A percentile compares a stretch with the other conserved stretches of the same genome.
phyloP scores from a whole-genome alignment of 2,888 invertebrate species.

The Cotesia congregata region DNA sequence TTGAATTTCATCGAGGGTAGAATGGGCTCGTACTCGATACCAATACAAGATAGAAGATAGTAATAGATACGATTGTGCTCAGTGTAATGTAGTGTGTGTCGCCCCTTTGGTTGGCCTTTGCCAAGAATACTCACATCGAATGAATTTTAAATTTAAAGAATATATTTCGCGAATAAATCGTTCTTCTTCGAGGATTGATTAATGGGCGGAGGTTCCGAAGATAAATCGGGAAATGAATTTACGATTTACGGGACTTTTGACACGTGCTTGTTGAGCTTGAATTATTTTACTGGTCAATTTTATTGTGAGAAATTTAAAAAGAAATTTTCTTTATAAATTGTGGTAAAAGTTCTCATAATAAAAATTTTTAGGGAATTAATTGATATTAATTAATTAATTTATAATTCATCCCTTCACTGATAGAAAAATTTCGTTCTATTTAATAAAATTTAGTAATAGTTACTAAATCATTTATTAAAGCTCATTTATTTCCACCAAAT shows the following conservation, averaged over 20 bases:
- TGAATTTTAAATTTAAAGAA: not conserved
- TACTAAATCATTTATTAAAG: too few species aligned
- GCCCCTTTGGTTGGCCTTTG: not conserved
- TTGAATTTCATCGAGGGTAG: not conserved
- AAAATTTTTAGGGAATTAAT: too few species aligned
- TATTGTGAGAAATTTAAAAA: too few species aligned
- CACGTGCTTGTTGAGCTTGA: not conserved
- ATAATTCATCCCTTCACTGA: not conserved
- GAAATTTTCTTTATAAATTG: too few species aligned
- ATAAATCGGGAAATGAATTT: not conserved
- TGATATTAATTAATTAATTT: too few species aligned
- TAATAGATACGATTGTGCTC: not conserved
- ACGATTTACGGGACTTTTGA: slow-evolving; percentile 22
- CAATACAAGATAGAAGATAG: too few species aligned
- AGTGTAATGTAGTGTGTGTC: not conserved
- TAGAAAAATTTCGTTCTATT: too few species aligned
- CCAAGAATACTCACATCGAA: not conserved
- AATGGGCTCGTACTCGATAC: not conserved
- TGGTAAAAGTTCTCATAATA: too few species aligned
- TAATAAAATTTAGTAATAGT: too few species aligned
- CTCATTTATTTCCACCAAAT: too few species aligned
- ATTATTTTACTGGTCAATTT: slow-evolving; percentile 2
- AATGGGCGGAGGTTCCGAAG: not conserved
- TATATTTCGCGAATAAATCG: not conserved
- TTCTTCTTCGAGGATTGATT: not conserved